Evolutionary conservation across 2,113 vertebrate species (phyloP), one percentile per base, ranked within the genome.

Genomic region (Ciconia maguari): DNA sequence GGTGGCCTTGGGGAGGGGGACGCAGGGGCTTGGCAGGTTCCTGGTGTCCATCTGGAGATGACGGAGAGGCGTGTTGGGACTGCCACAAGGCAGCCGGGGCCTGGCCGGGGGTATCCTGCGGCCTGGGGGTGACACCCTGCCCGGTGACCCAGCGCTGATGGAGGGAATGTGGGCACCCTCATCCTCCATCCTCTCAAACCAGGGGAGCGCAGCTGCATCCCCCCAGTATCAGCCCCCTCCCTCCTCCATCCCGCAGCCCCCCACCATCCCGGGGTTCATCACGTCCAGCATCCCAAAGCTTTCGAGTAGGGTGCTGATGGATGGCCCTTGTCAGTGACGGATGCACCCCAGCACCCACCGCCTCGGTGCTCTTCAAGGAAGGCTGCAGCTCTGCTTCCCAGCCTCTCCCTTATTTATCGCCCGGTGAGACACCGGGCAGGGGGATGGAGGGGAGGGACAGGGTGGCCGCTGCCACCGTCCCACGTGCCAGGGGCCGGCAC

Each of bases 101-200:
- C 44, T 57, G 68, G 16, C 16, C 15, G 15, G 25, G 8, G 21
- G 2, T 51, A 38, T 34, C 13, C 24, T 44, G 42, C 3, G 1
- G 16, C 25, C 65, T 49, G 27, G 8, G 75, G 46, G 29, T 26
- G 52, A 57, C 52, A 52, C 9, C 6, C 48, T 38, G 38, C 0
- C 0, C 9, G 4, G 30, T 7, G 52, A 60, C n/a, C 24, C 42
- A 20, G 38, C 0, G 1, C 44, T 36, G 77, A 13, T 3, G 38
- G 41, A 38, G 52, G 26, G 57, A 29, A n/a, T 0, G 0, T n/a
- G 58, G 14, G 24, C 52, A 49, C 24, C 18, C 13, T 57, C 24
- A 18, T 15, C 41, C 51, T 66, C 44, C 13, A 44, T 13, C 0
- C 0, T 19, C 38, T 26, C 54, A 46, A 58, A 41, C 15, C 42